Percentiles rank a stretch among this genome's conserved stretches.
Conservation (phyloP, 2,113 vertebrate genomes). For the Chascanopsetta lugubris region DNA sequence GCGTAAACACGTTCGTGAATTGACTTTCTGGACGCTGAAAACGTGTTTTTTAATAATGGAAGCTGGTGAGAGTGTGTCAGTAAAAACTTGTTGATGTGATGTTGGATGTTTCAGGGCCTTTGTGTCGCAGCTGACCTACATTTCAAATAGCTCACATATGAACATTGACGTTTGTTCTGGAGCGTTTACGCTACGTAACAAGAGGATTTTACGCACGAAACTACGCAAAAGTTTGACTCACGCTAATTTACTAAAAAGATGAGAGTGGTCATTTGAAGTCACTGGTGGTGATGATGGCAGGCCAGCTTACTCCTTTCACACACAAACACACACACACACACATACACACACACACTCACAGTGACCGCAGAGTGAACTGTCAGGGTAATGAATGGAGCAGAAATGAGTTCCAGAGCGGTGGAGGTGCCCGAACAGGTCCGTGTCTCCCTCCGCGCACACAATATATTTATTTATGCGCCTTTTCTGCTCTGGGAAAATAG, state of each 20-base stretch:
- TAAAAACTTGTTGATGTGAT: not conserved
- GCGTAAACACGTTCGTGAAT: not conserved
- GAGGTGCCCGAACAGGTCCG: conserved; percentile 76
- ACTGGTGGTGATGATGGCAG: not conserved
- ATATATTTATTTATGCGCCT: conserved; percentile 53
- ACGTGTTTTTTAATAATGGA: not conserved
- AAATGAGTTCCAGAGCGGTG: conserved; percentile 70
- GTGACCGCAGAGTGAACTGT: conserved; percentile 73
- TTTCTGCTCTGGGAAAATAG: conserved; percentile 31
- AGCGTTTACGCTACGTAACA: not conserved
- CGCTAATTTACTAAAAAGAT: conserved; percentile 19
- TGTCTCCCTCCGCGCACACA: conserved; percentile 66
- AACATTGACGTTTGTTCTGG: not conserved
- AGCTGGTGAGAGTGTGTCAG: not conserved
- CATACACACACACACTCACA: conserved; percentile 21
- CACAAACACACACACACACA: conserved; percentile 17
- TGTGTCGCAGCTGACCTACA: conserved; percentile 47
- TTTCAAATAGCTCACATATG: conserved; percentile 1
- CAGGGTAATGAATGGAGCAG: conserved; percentile 71
- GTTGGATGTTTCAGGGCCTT: not conserved
- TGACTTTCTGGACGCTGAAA: not conserved
- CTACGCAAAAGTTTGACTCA: not conserved
- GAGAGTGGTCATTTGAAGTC: not conserved
- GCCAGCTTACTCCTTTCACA: conserved; percentile 9
- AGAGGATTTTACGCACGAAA: not conserved